Evolutionary conservation across 92 coral and sea anemone species (phyloP), one percentile per base, ranked within the genome.

Genomic region (Pocillopora grandis): DNA sequence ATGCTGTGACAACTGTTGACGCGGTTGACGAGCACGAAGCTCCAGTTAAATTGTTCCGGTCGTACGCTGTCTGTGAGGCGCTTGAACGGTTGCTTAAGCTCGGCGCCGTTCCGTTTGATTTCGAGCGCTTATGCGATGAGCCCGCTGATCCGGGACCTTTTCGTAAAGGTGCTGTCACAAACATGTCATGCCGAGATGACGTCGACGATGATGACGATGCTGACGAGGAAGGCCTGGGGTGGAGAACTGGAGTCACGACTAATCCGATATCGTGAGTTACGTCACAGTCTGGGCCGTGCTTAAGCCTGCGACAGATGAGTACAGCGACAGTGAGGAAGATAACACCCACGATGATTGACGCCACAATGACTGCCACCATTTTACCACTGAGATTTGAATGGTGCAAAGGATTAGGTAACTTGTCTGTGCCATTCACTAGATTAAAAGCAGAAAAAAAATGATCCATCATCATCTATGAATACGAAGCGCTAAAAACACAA

Each of bases 11-110:
- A 0, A 95, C 96, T 1, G 97, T 95, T 35, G 98, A 97, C 14
- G 92, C 98, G 13, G 93, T 86, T 12, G 99, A 94, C 6, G 94
- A 90, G 19, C 94, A 95, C 36, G 98, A 95, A 23, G 94, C 95
- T 10, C 99, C 99, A 0, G 99, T 97, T 61, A 97, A 79, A 80
- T 94, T 83, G 80, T 97, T 88, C n/a, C 99, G 90, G 75, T 97
- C 95, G 79, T 97, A 97, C 12, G 89, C 85, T n/a, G 95, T 91
- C 57, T 92, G 95, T 55, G 90, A 79, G 20, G 92, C 84, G 55
- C 98, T 95, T 19, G 99, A 89, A 15, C 90, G 91, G 66, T 96
- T 90, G 64, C 92, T 94, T 56, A 76, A 73, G 72, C 92, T 92
- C 3, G 97, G 91, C 13, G 79, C 66, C 10, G 90, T 77, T 15